Percentiles rank a stretch among this genome's conserved stretches.
These are phyloP conservation scores for Drosophila nannoptera DNA, from an alignment of 1,140 invertebrate species.

Conservation along the genomic window DNA sequence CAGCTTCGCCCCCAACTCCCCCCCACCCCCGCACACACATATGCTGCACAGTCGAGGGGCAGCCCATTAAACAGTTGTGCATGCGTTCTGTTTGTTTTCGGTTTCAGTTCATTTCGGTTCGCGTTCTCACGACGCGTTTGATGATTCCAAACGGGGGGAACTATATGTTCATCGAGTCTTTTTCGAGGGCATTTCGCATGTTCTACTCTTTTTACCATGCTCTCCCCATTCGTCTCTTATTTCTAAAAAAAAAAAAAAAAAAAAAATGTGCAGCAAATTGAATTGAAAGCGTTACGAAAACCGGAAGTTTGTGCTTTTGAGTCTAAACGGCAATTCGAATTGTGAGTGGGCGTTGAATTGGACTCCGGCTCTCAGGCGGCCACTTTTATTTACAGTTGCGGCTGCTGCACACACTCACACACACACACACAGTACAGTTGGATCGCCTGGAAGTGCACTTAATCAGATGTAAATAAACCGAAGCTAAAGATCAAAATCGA, in stretches of 20 bases:
- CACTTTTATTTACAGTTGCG: background rate
- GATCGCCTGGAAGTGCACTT: background rate
- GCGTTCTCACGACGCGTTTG: constrained; percentile 28
- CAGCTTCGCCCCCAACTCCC: constrained; percentile 1
- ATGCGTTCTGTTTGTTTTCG: constrained; percentile 30
- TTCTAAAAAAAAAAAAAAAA: constrained; percentile 11
- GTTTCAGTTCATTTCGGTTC: constrained; percentile 23
- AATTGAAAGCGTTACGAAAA: constrained; percentile 28
- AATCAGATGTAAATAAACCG: background rate
- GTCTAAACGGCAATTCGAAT: constrained; percentile 32
- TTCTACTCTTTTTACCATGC: constrained; percentile 4
- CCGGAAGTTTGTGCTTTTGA: constrained; percentile 31
- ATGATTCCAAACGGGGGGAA: constrained; percentile 23
- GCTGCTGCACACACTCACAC: background rate
- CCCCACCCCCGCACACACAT: no score
- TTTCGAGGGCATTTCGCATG: constrained; percentile 26
- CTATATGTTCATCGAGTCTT: constrained; percentile 17
- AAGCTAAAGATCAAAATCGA: background rate
- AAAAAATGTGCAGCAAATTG: constrained; percentile 30
- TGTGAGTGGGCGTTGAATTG: constrained; percentile 10
- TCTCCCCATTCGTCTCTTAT: constrained; percentile 5
- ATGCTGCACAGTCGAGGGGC: no score
- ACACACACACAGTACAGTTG: background rate
- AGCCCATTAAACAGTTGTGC: constrained; percentile 26
- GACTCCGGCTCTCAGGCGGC: background rate